Base-by-base conservation (phyloP, 2,113 vertebrate genomes). In the Setophaga kirtlandii region DNA sequence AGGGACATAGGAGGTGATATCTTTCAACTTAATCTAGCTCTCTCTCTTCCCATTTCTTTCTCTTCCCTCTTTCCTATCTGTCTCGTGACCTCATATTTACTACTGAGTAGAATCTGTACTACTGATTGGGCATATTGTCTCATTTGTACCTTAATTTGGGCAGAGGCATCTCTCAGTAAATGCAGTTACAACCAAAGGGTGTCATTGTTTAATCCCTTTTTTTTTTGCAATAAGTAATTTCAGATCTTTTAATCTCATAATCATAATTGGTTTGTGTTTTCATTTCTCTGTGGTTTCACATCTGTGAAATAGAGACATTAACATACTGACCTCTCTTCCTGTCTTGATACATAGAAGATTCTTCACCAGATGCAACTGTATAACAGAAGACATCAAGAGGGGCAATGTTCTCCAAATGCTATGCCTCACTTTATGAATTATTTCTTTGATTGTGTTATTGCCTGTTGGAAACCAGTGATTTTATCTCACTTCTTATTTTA, bases 161-260 rank as follows among this genome's bases (percentile, higher is more conserved):
- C 42, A 30, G 15, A 56, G 11, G 12, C 8, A 49, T 56, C 23
- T 55, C 33, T 56, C 42, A 85, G 42, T 20, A 65, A 35, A 42
- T 35, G 30, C 6, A 9, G 7, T 23, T 39, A 23, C n/a, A 56
- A n/a, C 12, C 0, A 0, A 56, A 71, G 14, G 3, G 2, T 55
- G 9, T 42, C 4, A 31, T 31, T 30, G 19, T 41, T 71, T 56
- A 56, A 25, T 24, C 11, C 9, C 5, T 49, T 75, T 68, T 19
- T 70, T 71, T 47, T 59, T 20, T 55, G 11, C 33, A n/a, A 9
- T 33, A 20, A 7, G 3, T 71, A 27, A 46, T 65, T 75, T 78
- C 12, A 67, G 62, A 74, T 19, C 17, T 30, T 10, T 73, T 41
- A 41, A 52, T 85, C 44, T 85, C 58, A 49, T 13, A 93, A 55